Evolutionary conservation across 2,888 invertebrate species (phyloP).

Genomic region (Hypolimnas misippus): DNA sequence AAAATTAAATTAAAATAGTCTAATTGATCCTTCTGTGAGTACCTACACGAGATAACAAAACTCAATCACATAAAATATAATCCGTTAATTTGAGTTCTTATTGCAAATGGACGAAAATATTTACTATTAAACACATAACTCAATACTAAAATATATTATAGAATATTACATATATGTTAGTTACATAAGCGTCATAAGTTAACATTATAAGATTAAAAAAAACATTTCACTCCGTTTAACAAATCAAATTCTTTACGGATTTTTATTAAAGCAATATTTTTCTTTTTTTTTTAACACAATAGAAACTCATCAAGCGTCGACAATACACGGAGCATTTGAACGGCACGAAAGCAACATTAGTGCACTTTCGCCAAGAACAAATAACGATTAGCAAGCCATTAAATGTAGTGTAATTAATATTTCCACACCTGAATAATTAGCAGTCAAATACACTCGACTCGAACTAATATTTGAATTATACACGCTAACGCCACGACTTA

Average conservation of each 20-base stretch:
- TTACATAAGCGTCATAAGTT: too few species aligned
- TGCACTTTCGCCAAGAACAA: conserved; percentile 42
- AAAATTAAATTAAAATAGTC: too few species aligned
- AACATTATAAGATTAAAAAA: neutral
- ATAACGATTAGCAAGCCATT: conserved; percentile 39
- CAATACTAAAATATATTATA: too few species aligned
- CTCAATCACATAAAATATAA: too few species aligned
- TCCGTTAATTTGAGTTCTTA: too few species aligned
- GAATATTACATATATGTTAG: too few species aligned
- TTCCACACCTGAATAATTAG: conserved; percentile 33
- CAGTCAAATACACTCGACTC: neutral
- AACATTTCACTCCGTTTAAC: neutral
- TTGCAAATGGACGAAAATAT: too few species aligned
- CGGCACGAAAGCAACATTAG: conserved; percentile 42
- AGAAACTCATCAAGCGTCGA: conserved; percentile 46
- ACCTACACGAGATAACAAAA: too few species aligned
- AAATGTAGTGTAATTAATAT: conserved; percentile 36
- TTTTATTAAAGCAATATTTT: conserved; percentile 6
- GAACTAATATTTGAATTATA: conserved; percentile 25
- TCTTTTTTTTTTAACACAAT: conserved; percentile 40
- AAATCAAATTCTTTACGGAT: neutral
- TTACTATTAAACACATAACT: too few species aligned
- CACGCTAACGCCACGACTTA: conserved; percentile 18
- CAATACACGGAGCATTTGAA: conserved; percentile 42
- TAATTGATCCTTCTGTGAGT: too few species aligned